Evolutionary conservation across 2,888 invertebrate genomes (phyloP).

Genomic region (Salticus scenicus): DNA sequence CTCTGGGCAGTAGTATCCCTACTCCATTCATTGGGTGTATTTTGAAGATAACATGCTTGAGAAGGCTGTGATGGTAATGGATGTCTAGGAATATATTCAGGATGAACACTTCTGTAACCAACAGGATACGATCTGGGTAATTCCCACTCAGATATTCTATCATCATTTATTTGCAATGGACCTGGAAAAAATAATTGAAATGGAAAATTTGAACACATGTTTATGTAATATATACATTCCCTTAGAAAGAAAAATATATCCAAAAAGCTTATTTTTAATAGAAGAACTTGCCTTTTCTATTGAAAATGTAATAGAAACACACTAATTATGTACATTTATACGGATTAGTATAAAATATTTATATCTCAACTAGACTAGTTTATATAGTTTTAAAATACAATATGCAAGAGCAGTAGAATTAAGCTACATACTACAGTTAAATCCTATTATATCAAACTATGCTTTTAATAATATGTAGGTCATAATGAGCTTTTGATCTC

Average conservation of each 20-base stretch:
- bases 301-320: no score
- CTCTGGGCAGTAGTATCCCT: conserved; percentile 38
- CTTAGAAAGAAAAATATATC: not conserved
- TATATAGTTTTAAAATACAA: no score
- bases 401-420: no score
- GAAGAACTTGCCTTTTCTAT: no score
- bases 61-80: conserved; percentile 47
- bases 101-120: conserved; percentile 59
- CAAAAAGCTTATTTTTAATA: no score
- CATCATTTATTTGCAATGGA: conserved; percentile 62
- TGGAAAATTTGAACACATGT: not conserved
- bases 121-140: conserved; percentile 63
- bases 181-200: conserved; percentile 36
- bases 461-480: no score
- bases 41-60: conserved; percentile 56
- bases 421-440: no score
- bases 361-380: no score
- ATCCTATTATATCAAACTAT: no score
- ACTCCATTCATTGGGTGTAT: conserved; percentile 56
- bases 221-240: not conserved
- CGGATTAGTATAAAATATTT: no score
- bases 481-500: no score
- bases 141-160: conserved; percentile 62
- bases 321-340: no score
- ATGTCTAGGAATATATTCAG: conserved; percentile 63